phyloP scores from a whole-genome alignment of 2,113 vertebrate genomes.

The Typhlomys cinereus region DNA sequence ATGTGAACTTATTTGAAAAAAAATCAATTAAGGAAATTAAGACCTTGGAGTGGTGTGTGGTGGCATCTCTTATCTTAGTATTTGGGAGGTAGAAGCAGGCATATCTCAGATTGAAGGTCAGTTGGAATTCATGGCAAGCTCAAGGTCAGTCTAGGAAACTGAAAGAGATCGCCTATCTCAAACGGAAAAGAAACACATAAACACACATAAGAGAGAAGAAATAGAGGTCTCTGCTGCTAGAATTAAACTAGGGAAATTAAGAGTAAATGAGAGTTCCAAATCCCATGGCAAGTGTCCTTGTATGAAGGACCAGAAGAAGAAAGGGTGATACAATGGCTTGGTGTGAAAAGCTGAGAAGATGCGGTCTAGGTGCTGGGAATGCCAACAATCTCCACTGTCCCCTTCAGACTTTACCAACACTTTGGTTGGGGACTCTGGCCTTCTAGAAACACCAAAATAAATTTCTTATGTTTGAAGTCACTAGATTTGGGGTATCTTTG shows the following conservation, averaged over 20 bases:
- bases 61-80: not conserved
- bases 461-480: not conserved
- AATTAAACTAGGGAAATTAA: not conserved
- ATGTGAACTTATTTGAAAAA: not conserved
- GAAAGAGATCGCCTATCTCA: not conserved
- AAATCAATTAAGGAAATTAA: not conserved
- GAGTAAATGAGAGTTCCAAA: not conserved
- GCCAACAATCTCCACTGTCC: not conserved
- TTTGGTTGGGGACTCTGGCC: not conserved
- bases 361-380: not conserved
- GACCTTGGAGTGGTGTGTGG: too few species aligned
- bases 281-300: not conserved
- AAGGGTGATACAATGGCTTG: accelerated
- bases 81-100: not conserved
- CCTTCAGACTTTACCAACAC: not conserved
- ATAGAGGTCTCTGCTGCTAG: not conserved
- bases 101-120: not conserved
- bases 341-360: not conserved
- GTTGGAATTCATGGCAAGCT: not conserved
- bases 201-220: not conserved
- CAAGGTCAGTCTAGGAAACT: not conserved
- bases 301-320: not conserved
- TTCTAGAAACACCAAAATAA: not conserved
- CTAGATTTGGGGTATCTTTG: not conserved
- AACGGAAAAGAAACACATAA: not conserved